Evolutionary conservation across 2,113 vertebrate genomes (phyloP).

Genomic region (Bucco capensis): DNA sequence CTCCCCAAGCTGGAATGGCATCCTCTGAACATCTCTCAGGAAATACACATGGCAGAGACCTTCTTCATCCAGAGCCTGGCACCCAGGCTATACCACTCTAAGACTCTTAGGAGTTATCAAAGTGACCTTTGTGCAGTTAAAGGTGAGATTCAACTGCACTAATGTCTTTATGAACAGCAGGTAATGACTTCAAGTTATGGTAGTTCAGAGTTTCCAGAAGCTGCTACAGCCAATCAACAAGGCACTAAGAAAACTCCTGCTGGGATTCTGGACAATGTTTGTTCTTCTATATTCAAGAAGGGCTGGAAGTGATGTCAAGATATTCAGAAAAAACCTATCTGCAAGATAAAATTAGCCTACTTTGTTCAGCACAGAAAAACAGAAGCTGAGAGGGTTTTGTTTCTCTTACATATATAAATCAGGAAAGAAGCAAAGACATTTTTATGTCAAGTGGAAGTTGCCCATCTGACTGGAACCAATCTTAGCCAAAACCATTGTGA

Average conservation of each 20-base stretch:
- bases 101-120: not conserved
- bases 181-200: not conserved
- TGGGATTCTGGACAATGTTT: not conserved
- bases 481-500: not conserved
- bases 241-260: not conserved
- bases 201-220: not conserved
- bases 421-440: not conserved
- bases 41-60: not conserved
- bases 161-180: not conserved
- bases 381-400: not conserved
- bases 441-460: not conserved
- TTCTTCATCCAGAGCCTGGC: not conserved
- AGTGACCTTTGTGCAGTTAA: not conserved
- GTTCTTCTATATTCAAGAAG: not conserved
- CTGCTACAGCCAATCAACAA: not conserved
- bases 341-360: not conserved
- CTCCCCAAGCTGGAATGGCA: rapidly evolving
- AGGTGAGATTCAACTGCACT: not conserved
- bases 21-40: not conserved
- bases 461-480: not conserved
- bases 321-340: not conserved
- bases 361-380: not conserved
- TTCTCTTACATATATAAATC: not conserved
- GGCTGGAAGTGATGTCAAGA: not conserved
- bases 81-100: not conserved